Evolutionary conservation across 2,888 invertebrate genomes (phyloP), one percentile per base, ranked within the genome.

Genomic region (Chironomus tentans): DNA sequence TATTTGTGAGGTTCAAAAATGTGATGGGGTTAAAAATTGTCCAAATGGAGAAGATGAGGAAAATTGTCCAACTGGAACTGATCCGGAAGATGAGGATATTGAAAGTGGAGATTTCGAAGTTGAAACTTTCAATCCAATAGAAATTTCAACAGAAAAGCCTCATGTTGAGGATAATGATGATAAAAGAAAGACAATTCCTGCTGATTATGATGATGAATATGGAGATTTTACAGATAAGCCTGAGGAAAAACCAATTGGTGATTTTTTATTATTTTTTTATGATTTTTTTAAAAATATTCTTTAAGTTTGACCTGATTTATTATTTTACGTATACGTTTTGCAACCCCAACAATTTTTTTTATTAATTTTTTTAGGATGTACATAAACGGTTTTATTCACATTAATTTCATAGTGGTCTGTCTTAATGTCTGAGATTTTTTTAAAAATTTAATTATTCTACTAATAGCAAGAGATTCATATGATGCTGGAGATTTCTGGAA

Each of bases 1-100:
- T 1, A 81, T 84, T 78, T 84, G 84, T 77, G 81, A 82, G 24
- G 81, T 81, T 7, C 80, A 81, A 77, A 46, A 50, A 22, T 84
- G 84, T 78, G 83, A 84, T 78, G 81, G 80, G 48, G 71, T 13
- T 2, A 75, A 68, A 22, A 80, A 84, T 77, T 84, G 84, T 79
- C 82, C 82, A 38, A 69, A 81, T 77, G 82, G 82, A 76, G 84
- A 84, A 78, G 84, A 84, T 78, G 84, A 84, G 79, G 76, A 77
- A 18, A 77, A 79, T 77, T 84, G 84, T 78, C 73, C 77, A 69
- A 48, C 22, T 15, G 28, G 62, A 15, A 18, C 61, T 4, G 72
- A 72, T 4, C 38, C 38, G 4, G 61, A 46, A 12, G 38, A n/a
- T 56, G 61, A 61, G 38, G 61, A 15, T 10, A 38, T 7, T 28